Conservation (phyloP, 2,797 vertebrate genomes). For the Semotilus atromaculatus region DNA sequence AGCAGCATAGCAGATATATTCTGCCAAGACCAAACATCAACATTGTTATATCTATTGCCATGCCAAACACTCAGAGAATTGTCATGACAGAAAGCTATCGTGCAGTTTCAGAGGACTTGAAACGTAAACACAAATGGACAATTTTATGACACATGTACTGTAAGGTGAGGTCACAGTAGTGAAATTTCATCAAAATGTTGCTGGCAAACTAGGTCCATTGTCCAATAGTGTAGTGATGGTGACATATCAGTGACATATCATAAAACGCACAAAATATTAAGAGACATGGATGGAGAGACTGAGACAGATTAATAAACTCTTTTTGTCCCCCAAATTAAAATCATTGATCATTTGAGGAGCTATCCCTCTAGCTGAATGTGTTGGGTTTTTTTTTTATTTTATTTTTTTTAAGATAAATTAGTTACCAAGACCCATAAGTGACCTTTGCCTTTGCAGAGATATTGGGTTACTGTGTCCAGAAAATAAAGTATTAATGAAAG, state of each 20-base stretch:
- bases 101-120: background rate
- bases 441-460: background rate
- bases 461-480: background rate
- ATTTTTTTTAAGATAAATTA: background rate
- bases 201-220: background rate
- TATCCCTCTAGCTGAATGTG: background rate
- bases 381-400: background rate
- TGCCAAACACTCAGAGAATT: background rate
- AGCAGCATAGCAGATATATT: background rate
- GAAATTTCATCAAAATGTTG: background rate
- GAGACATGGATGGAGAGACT: background rate
- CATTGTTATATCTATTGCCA: background rate
- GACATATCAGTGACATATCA: too few relatives aligned
- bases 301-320: background rate
- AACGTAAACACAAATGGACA: background rate
- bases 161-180: background rate
- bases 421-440: background rate
- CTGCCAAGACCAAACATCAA: background rate
- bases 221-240: background rate
- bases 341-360: background rate
- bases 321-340: too few relatives aligned
- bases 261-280: background rate
- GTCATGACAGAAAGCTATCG: background rate
- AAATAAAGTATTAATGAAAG: slow-evolving; percentile 17
- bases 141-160: background rate